Conservation (phyloP, 92 coral and sea anemone genomes). For the Porites divaricata region DNA sequence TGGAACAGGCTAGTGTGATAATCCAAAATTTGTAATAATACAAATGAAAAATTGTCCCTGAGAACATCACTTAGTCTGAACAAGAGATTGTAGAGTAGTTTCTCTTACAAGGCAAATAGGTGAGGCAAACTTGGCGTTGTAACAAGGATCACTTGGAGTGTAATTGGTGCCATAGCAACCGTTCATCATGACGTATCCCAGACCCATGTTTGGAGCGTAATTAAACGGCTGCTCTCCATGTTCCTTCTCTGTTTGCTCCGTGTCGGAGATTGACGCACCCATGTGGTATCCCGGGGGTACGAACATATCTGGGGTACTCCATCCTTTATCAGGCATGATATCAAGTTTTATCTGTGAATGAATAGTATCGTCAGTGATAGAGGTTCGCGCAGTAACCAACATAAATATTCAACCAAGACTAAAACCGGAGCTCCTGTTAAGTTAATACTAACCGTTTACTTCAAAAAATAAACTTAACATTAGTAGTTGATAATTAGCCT, state of each 20-base stretch:
- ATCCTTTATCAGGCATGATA: constrained; percentile 34
- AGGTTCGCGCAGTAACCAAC: no score
- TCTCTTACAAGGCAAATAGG: constrained; percentile 28
- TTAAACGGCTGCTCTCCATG: background rate
- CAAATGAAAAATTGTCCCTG: no score
- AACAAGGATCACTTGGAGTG: constrained; percentile 24
- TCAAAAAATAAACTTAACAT: no score
- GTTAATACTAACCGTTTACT: no score
- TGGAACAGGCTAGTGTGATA: no score
- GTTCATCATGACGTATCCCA: constrained; percentile 37
- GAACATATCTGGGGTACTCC: constrained; percentile 38
- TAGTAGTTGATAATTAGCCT: no score
- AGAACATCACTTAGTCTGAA: no score
- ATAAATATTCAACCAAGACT: no score
- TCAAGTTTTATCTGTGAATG: constrained; percentile 17
- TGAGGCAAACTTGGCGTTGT: background rate
- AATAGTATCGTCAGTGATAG: no score
- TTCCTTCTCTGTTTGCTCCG: background rate
- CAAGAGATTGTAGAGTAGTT: no score
- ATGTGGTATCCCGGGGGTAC: constrained; percentile 48
- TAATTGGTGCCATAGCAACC: constrained; percentile 50
- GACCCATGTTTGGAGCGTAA: constrained; percentile 15
- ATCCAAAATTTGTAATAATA: no score
- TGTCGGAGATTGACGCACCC: constrained; percentile 14
- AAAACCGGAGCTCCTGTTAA: no score